Evolutionary conservation across 2,888 invertebrate genomes (phyloP), one percentile per base, ranked within the genome.

Genomic region (Poecilobothrus nobilitatus): DNA sequence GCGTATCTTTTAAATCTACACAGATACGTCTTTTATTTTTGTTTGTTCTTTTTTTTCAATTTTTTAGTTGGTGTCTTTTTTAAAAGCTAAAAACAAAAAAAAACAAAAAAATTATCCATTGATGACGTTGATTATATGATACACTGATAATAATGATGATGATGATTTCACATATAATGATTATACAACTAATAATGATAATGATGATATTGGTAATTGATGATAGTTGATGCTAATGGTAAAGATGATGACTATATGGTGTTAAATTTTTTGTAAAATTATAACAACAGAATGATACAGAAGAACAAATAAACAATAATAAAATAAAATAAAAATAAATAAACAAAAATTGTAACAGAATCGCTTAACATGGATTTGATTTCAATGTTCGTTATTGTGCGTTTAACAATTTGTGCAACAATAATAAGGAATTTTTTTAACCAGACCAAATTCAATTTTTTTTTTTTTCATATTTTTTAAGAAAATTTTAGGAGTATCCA

Each of bases 41-140:
- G 2, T 53, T 53, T 53, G 12, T 44, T 44, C 12, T 44, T 44
- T 44, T 5, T 34, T 34, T 34, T 34, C 8, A 7, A 34, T 37
- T 4, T 3, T 4, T 37, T 8, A 2, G 8, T 18, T 53, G 53
- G 15, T 53, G 6, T 53, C 53, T 53, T 53, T 53, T 53, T 53
- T 15, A 41, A 41, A 41, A 12, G 15, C 41, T 6, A 15, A 41
- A 41, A 41, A 41, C 4, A 41, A 41, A 41, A 41, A 41, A 41
- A 12, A 41, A 41, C 2, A 12, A 2, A 53, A 53, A 53, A 53
- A 53, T 18, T 53, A 18, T 53, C 61, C 33, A 10, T 61, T 15
- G 34, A 44, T 63, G 65, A 70, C 71, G 71, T 70, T 70, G 69
- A 69, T 69, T 70, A 67, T 70, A 67, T 70, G 71, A 61, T 15